Conservation (phyloP, 30 jellyfish, hydroid and myxozoan species). For the Pseudorhiza aurosa region DNA sequence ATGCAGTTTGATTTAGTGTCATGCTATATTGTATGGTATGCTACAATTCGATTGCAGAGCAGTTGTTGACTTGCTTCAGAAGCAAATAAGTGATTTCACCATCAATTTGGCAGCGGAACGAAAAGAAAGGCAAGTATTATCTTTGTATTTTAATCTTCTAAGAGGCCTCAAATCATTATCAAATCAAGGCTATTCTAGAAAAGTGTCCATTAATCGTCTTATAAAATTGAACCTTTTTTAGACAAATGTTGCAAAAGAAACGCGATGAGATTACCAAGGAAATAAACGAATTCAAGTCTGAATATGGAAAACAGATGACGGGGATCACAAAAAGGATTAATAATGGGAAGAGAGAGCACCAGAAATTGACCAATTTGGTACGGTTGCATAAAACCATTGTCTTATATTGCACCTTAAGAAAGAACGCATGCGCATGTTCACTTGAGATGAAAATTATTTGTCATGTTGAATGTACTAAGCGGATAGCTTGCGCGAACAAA, state of each 20-base stretch:
- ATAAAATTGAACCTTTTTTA: not conserved
- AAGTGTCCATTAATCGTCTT: not conserved
- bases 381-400: too few relatives aligned
- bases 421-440: too few relatives aligned
- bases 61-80: constrained; percentile 66
- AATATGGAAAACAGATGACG: constrained; percentile 75
- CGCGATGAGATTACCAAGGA: constrained; percentile 77
- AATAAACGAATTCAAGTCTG: constrained; percentile 54
- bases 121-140: constrained; percentile 69
- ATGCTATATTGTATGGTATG: not conserved
- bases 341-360: constrained; percentile 79
- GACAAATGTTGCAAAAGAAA: constrained; percentile 73
- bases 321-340: constrained; percentile 51
- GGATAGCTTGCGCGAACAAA: too few relatives aligned
- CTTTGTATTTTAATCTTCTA: not conserved
- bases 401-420: too few relatives aligned
- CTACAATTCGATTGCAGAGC: constrained; percentile 76
- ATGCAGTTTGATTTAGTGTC: not conserved
- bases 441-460: too few relatives aligned
- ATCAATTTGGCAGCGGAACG: constrained; percentile 71
- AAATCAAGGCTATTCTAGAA: not conserved
- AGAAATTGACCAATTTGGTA: constrained; percentile 56
- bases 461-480: too few relatives aligned
- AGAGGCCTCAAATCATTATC: too few relatives aligned
- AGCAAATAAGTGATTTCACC: constrained; percentile 67